Evolutionary conservation across 2,888 invertebrate genomes (phyloP), one percentile per base, ranked within the genome.

Genomic region (Leucophora obtusa): DNA sequence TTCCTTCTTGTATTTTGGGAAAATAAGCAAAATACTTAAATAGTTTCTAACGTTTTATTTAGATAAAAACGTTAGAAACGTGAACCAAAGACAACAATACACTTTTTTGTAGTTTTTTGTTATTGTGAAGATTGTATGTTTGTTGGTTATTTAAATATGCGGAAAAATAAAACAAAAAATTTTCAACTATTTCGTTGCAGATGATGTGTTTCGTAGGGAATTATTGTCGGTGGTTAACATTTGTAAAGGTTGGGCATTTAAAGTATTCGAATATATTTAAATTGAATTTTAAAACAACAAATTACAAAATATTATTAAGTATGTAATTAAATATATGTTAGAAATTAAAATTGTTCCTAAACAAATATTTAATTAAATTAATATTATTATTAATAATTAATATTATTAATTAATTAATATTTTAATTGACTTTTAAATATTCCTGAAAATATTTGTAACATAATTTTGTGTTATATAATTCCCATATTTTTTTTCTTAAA

Each of bases 51-150:
- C 65, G 70, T 77, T 77, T 77, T 60, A 51, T 51, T 33, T 79
- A 81, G 79, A 83, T 82, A 83, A 80, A 80, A 82, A 83, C 80
- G 82, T 82, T 83, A 83, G 81, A 84, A 84, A 84, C 84, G 84
- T 84, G 84, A 84, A 82, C 82, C 73, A 72, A 65, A 77, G 66
- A 74, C 76, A 81, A 81, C 76, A 81, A 81, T 81, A 70, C 77
- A 70, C 54, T 50, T 58, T 63, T 63, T 53, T 38, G 0, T 11
- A 38, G 8, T 24, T 38, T 62, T 72, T 50, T 47, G 60, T 60
- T 56, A 28, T 38, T 50, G 35, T 51, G 24, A n/a, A 47, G 43
- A 47, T 47, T 47, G 43, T 47, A 38, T 38, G 11, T 38, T 38
- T 38, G 47, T 66, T 54, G 43, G 15, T n/a, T 50, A 21, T 60